Base-by-base conservation (phyloP, 92 coral and sea anemone genomes). In the Bergia sp. region DNA sequence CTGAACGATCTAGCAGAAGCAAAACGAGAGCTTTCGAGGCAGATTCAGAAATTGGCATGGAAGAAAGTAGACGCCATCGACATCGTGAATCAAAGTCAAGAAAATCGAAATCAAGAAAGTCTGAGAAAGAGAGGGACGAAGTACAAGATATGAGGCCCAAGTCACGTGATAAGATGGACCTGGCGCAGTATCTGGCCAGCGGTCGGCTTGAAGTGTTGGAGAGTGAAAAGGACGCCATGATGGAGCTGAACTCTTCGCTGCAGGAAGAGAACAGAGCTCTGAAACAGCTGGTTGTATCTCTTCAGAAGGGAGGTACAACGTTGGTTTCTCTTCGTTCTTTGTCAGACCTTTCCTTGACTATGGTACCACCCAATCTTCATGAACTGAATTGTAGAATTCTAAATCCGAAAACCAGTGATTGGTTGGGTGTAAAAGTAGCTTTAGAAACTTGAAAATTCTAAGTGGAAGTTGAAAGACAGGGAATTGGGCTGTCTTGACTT, bases 261-360 rank as follows among this genome's bases (percentile, higher is more conserved):
- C 96, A 94, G 38, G 92, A 93, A 58, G 99, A 97, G 88, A 97
- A 97, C 85, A 91, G 82, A 82, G 95, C 96, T 49, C 85, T 97
- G 88, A 97, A 94, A 91, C 96, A 97, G 61, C 91, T 94, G 77
- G 90, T 93, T 10, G 93, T 91, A 29, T 91, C 99, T 61, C 90
- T 97, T 20, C 96, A 93, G 43, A 94, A 92, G 76, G 96, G 96
- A 90, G 80, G 93, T 39, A 96, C 93, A 87, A 23, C 79, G 91
- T 81, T 76, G 38, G 38, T 4, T 29, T 20, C 50, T 9, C 77
- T 40, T 50, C 74, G 1, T 41, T 42, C 43, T 29, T 38, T 73
- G 29, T 61, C 4, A 61, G 7, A 18, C 29, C 0, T 61, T 61
- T 16, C 23, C 69, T 18, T 13, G 18, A 57, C 53, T 29, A 47